phyloP scores from a whole-genome alignment of 2,888 invertebrate genomes.

The Idaea biselata region DNA sequence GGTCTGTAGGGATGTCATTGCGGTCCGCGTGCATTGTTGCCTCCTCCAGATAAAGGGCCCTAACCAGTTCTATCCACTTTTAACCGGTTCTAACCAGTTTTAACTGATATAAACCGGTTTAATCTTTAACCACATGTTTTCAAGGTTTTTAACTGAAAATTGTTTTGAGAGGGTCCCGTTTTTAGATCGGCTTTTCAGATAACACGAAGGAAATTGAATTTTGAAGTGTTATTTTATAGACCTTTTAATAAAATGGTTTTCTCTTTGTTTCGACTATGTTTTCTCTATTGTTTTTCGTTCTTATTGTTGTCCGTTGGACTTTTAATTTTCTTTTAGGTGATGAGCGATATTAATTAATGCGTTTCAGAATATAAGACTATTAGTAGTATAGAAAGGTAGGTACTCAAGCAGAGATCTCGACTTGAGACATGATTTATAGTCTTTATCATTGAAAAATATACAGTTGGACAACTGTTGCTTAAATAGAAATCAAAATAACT shows the following conservation, averaged over 20 bases:
- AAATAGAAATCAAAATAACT: too few species aligned
- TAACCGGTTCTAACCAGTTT: constrained; percentile 42
- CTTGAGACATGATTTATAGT: too few species aligned
- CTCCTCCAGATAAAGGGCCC: constrained; percentile 49
- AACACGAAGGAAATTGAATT: constrained; percentile 2
- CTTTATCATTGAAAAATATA: too few species aligned
- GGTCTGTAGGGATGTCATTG: constrained; percentile 51
- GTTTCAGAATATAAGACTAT: background rate
- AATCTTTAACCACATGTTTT: constrained; percentile 6
- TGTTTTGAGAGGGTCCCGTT: constrained; percentile 33
- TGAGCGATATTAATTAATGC: background rate
- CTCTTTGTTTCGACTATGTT: background rate
- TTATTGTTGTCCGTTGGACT: background rate
- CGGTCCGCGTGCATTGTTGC: constrained; percentile 65
- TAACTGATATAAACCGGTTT: constrained; percentile 48
- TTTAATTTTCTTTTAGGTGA: background rate
- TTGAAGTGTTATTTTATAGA: background rate
- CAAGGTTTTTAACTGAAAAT: constrained; percentile 34
- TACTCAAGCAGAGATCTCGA: too few species aligned
- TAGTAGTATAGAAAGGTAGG: too few species aligned
- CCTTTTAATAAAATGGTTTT: background rate
- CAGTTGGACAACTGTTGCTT: too few species aligned
- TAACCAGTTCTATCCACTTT: constrained; percentile 34
- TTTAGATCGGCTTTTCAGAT: constrained; percentile 33
- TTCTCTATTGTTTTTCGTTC: background rate